These are phyloP conservation scores for Hydrotaea diabolus DNA, from an alignment of 2,888 invertebrate genomes.

Conservation along the genomic window DNA sequence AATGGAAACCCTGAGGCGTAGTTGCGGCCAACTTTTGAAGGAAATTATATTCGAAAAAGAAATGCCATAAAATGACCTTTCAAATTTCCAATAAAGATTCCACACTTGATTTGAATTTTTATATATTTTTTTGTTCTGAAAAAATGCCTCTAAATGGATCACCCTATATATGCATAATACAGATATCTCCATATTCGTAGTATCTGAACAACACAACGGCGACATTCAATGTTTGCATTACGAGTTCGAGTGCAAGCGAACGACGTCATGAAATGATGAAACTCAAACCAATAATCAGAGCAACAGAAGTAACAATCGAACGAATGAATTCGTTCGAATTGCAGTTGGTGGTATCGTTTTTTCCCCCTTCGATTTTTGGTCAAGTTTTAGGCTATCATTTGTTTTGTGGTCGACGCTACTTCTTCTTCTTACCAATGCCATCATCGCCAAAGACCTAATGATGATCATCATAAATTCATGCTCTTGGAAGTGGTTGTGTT, in stretches of 20 bases:
- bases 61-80: no score
- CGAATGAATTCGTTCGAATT: conserved; percentile 34
- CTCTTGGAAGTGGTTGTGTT: conserved; percentile 7
- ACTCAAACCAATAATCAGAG: conserved; percentile 53
- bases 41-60: no score
- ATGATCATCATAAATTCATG: conserved; percentile 10
- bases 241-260: background rate
- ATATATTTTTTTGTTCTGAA: no score
- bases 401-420: background rate
- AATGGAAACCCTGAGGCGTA: no score
- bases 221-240: background rate
- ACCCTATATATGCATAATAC: conserved; percentile 7
- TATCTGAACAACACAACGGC: background rate
- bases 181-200: conserved; percentile 13
- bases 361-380: conserved; percentile 15
- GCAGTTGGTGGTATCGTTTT: background rate
- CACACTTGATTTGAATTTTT: no score
- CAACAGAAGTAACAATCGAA: conserved; percentile 41
- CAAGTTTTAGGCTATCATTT: conserved; percentile 25
- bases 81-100: no score
- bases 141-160: no score
- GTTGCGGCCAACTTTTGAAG: no score
- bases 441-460: background rate
- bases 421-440: background rate
- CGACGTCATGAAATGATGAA: conserved; percentile 49